These are phyloP conservation scores for Bursaphelenchus okinawaensis DNA, from an alignment of 2,888 invertebrate genomes.

Conservation along the genomic window DNA sequence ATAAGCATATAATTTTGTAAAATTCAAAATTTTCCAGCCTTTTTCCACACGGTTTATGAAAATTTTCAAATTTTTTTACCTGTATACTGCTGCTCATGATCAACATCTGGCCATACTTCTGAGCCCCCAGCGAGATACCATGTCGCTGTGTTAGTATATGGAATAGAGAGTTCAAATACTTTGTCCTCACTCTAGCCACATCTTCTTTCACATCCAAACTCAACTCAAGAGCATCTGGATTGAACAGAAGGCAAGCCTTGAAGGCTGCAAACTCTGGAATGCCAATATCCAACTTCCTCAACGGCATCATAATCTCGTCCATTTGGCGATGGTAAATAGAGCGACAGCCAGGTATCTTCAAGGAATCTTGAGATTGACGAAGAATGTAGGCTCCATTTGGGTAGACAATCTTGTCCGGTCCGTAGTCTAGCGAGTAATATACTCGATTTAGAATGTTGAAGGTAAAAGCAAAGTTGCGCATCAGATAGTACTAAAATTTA, in stretches of 20 bases:
- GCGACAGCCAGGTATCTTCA: constrained; percentile 53
- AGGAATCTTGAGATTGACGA: constrained; percentile 52
- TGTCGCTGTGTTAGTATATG: constrained; percentile 36
- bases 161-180: constrained; percentile 52
- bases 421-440: constrained; percentile 52
- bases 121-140: constrained; percentile 26
- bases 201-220: constrained; percentile 42
- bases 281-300: constrained; percentile 35
- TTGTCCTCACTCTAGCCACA: constrained; percentile 47
- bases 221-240: constrained; percentile 55
- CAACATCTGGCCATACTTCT: constrained; percentile 34
- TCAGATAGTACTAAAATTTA: constrained; percentile 44
- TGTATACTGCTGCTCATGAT: constrained; percentile 42
- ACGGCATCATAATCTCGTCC: constrained; percentile 57
- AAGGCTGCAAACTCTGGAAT: constrained; percentile 54
- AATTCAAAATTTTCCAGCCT: too few species aligned
- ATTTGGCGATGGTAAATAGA: constrained; percentile 56
- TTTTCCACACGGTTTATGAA: too few species aligned
- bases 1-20: too few species aligned
- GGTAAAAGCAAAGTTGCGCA: constrained; percentile 56
- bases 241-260: constrained; percentile 54
- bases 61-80: constrained; percentile 25
- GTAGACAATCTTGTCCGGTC: constrained; percentile 56
- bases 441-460: constrained; percentile 56
- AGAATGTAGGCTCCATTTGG: constrained; percentile 55